Base-by-base conservation (phyloP, 2,113 vertebrate species). In the Heterocephalus glaber region DNA sequence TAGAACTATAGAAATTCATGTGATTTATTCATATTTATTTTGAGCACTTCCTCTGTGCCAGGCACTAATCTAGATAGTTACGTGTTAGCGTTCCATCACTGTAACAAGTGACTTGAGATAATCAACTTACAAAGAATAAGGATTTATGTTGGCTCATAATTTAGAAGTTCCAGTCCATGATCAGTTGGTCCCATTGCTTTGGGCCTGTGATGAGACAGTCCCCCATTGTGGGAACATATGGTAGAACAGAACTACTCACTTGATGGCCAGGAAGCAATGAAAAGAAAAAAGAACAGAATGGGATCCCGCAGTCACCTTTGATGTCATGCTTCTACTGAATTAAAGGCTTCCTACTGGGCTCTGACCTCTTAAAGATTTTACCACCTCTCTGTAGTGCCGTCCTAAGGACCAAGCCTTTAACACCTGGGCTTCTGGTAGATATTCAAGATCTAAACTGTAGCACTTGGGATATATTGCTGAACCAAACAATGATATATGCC, bases 1-100 rank as follows among this genome's bases (percentile, higher is more conserved):
- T 91, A 54, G 63, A 96, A 63, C 82, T 94, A 2, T 65, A 82
- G 49, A 89, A 80, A 77, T 86, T 85, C 1, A 70, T 90, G 63
- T 60, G 63, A 81, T 84, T 94, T 22, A 80, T 90, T 86, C 30
- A 19, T n/a, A 26, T 30, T 68, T 82, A 93, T 26, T 83, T 90
- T 90, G 60, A 88, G 16, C 10, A 77, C 33, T 47, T 77, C 84
- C 7, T 89, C 0, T 89, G 4, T 88, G 16, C 61, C 61, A 88
- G 44, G 28, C 30, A 74, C 49, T 80, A 3, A 92, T 80, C 44
- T 89, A 35, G 28, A 38, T 8, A 13, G 35, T 90, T 97, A 61
- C n/a, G 47, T 54, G 24, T 72, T 74, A 88, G 10, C 22, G 65
- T 83, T 41, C 30, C 89, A 19, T 84, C 38, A 84, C 49, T 94